Evolutionary conservation across 2,113 vertebrate species (phyloP).

Genomic region (Ptilorrhoa leucosticta): DNA sequence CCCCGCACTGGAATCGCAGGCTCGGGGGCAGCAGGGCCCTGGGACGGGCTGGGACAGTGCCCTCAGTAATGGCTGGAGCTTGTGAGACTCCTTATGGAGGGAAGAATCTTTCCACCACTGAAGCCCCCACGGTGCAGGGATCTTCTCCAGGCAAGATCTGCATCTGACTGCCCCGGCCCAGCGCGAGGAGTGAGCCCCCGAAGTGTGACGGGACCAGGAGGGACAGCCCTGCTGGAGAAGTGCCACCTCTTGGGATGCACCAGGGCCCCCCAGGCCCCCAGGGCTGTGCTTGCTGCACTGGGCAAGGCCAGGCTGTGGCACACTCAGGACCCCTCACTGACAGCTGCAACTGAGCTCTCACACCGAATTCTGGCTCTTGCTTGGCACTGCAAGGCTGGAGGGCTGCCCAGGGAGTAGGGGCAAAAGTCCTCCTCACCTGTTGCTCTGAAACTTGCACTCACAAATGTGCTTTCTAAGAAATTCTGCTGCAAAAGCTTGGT

Average conservation of each 20-base stretch:
- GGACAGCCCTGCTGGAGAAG: neutral
- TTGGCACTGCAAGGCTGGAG: neutral
- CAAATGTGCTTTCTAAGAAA: neutral
- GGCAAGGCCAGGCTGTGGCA: neutral
- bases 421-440: neutral
- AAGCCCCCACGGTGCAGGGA: accelerated
- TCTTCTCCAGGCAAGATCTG: neutral
- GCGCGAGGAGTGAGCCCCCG: accelerated
- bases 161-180: neutral
- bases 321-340: accelerated
- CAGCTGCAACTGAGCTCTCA: accelerated
- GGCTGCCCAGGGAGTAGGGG: neutral
- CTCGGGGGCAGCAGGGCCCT: neutral
- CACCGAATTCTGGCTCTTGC: accelerated
- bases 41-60: neutral
- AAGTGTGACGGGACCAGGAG: accelerated
- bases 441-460: neutral
- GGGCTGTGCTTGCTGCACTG: neutral
- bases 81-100: neutral
- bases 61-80: neutral
- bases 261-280: accelerated
- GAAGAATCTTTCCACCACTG: neutral
- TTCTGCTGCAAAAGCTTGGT: neutral
- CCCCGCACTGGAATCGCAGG: accelerated
- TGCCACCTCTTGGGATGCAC: neutral